phyloP scores from a whole-genome alignment of 2,888 invertebrate genomes.

The Eristalis tenax region DNA sequence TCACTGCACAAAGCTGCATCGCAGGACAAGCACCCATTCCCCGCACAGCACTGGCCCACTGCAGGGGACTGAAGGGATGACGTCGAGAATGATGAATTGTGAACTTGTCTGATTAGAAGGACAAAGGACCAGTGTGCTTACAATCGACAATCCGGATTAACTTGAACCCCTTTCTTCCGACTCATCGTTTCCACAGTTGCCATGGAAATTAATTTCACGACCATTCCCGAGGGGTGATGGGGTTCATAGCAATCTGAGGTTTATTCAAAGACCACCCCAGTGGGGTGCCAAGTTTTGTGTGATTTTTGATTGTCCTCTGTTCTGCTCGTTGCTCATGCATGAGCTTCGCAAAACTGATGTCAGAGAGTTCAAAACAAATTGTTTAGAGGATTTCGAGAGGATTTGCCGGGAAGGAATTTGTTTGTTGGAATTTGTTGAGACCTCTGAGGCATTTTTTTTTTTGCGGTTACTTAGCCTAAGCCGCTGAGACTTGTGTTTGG shows the following conservation, averaged over 20 bases:
- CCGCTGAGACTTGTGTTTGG: too few relatives aligned
- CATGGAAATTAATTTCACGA: neutral
- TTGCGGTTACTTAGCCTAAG: too few relatives aligned
- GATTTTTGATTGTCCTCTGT: neutral
- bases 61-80: neutral
- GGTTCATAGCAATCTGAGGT: neutral
- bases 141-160: constrained; percentile 1
- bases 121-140: neutral
- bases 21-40: neutral
- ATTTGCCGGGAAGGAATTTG: neutral
- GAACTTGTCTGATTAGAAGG: neutral
- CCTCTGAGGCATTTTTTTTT: too few relatives aligned
- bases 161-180: neutral
- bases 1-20: neutral
- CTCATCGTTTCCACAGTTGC: neutral
- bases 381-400: neutral
- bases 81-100: neutral
- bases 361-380: neutral
- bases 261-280: neutral
- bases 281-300: neutral
- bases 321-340: neutral
- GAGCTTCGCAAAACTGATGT: neutral
- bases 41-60: neutral
- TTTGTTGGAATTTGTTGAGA: too few relatives aligned
- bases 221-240: neutral